Conservation (phyloP, 2,797 vertebrate species). For the Darevskia mixta region DNA sequence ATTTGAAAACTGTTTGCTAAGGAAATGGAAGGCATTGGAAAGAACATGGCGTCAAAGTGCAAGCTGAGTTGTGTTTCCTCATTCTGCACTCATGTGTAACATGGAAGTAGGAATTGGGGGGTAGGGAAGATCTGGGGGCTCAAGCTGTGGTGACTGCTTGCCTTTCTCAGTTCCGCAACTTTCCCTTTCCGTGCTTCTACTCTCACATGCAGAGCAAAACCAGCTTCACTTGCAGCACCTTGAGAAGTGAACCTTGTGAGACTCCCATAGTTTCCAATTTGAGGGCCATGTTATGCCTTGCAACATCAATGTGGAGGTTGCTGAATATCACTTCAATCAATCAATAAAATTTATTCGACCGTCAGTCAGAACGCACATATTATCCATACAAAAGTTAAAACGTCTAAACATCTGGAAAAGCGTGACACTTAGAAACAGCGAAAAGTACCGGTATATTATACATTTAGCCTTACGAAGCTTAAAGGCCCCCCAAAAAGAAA, state of each 20-base stretch:
- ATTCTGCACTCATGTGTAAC: neutral
- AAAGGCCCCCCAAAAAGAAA: no score
- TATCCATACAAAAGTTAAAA: no score
- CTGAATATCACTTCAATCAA: neutral
- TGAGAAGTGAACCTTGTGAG: neutral
- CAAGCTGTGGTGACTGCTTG: neutral
- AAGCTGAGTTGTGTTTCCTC: neutral
- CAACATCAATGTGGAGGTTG: neutral
- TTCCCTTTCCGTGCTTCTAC: neutral
- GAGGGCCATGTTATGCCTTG: neutral
- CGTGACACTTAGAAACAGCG: no score
- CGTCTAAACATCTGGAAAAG: no score
- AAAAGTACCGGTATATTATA: no score
- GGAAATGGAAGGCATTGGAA: neutral
- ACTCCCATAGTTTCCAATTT: neutral
- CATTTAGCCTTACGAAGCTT: no score
- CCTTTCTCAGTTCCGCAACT: neutral
- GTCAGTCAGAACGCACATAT: no score
- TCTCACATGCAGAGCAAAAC: neutral
- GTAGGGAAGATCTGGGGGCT: neutral
- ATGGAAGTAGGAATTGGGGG: neutral
- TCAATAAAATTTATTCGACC: no score
- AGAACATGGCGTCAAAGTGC: neutral
- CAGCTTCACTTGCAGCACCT: neutral
- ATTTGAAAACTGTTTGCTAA: slow-evolving; percentile 1